Base-by-base conservation (phyloP, 2,113 vertebrate species). In the Melospiza georgiana region DNA sequence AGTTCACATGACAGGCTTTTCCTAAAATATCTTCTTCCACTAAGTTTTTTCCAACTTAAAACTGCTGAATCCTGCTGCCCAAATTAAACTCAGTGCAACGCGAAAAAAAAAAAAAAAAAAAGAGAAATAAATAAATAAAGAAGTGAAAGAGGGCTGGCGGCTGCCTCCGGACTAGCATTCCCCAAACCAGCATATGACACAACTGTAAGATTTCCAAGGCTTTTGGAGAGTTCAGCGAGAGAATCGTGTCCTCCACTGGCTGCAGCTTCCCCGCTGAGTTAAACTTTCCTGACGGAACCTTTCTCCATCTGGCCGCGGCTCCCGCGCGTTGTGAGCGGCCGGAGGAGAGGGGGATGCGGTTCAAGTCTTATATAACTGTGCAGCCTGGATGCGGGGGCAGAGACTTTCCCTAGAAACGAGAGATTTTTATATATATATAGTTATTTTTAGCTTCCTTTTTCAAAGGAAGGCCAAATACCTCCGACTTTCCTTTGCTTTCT, bases 351-450 rank as follows among this genome's bases (percentile, higher is more conserved):
- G 93, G 97, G 91, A 94, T 93, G 91, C 8, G 87, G 96, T 73
- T 80, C 97, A 95, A 93, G 87, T 96, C 96, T 98, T 97, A 96
- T 95, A 97, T 97, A 97, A 97, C 96, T 62, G 62, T 79, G 69
- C 95, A 94, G 65, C 97, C 97, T 90, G 90, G 61, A 97, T 95
- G 96, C 68, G 63, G 92, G 96, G 95, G 95, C 89, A 95, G 95
- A 76, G 95, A 96, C 96, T 97, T 98, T 98, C 97, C 98, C 97
- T 98, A 97, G 97, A 98, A 98, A 98, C 97, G 95, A 97, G 96
- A 78, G 76, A 94, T 96, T 97, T 98, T 97, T 97, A 97, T 97
- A 96, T 95, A 97, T 96, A 97, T 94, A 55, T 58, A 94, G 91
- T 96, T 97, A 96, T 95, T 97, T 93, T 94, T 95, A 95, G 93